Evolutionary conservation across 1,140 invertebrate genomes (phyloP).

Genomic region (Lasioglossum baleicum): DNA sequence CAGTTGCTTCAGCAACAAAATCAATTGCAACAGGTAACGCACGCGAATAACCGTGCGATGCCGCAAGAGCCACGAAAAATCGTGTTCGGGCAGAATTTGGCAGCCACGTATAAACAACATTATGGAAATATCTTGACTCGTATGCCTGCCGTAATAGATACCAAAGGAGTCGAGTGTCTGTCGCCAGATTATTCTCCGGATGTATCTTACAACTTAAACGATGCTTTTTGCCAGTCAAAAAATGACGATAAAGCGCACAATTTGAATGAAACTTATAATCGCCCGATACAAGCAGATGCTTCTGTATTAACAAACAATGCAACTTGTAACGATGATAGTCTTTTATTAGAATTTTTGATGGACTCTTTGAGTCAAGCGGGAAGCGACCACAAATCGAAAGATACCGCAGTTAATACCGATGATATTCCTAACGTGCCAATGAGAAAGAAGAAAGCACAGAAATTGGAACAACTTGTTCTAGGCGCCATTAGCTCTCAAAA

Average conservation of each 20-base stretch:
- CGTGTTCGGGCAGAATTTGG: constrained; percentile 62
- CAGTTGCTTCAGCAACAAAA: constrained; percentile 69
- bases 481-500: constrained; percentile 77
- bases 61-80: constrained; percentile 73
- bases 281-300: constrained; percentile 52
- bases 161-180: constrained; percentile 50
- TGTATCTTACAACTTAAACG: constrained; percentile 73
- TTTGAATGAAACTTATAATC: constrained; percentile 73
- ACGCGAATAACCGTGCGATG: constrained; percentile 67
- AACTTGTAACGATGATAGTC: constrained; percentile 76
- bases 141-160: constrained; percentile 39
- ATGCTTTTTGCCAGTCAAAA: constrained; percentile 72
- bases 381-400: constrained; percentile 68
- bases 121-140: constrained; percentile 58
- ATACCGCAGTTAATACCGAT: constrained; percentile 73
- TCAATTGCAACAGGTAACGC: constrained; percentile 65
- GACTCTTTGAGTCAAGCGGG: constrained; percentile 73
- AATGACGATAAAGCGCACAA: constrained; percentile 60
- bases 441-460: constrained; percentile 76
- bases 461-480: constrained; percentile 75
- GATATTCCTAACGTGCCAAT: constrained; percentile 70
- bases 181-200: constrained; percentile 72
- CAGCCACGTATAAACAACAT: constrained; percentile 46
- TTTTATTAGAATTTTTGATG: constrained; percentile 74
- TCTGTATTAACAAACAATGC: constrained; percentile 77